Base-by-base conservation (phyloP, 37 sponge, comb jelly and placozoan genomes). In the Dysidea cf. avara region DNA sequence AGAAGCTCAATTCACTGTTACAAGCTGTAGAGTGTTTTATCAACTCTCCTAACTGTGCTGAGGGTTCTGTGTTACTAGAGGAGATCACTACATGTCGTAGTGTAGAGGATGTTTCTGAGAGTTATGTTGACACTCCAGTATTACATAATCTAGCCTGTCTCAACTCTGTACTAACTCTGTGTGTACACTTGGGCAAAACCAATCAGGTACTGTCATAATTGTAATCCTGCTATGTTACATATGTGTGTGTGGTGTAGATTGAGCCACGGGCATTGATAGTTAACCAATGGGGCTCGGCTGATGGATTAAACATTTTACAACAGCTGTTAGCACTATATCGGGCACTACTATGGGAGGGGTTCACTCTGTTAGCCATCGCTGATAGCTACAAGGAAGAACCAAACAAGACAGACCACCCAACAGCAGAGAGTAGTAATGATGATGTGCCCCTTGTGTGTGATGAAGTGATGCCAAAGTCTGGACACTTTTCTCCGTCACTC, bases 261-360 rank as follows among this genome's bases (percentile, higher is more conserved):
- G 86, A 83, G 26, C 67, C 86, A 0, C 71, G 90, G 1, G 56
- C 40, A 12, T 25, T 87, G 37, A 78, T 72, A 53, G 64, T 92
- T 25, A 71, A 78, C 35, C 80, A 82, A 20, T 92, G 88, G 88
- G 69, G 80, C 33, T 30, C 67, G 1, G 0, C 65, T 17, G 20
- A 28, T 1, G 92, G 89, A 0, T 28, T 40, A 52, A 5, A 9
- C 1, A 68, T 90, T 2, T 77, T 94, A 32, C 22, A 71, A 54
- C 83, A 89, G 69, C 81, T 94, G 34, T 78, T 87, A 0, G n/a
- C 12, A 30, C 84, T 94, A 3, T 90, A 89, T 75, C 76, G 87
- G 32, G 80, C 87, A 21, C 78, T 94, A 29, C 79, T 94, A 26
- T 84, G 90, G 86, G 91, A 81, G 65, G 82, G 86, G 22, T 82